phyloP scores from a whole-genome alignment of 2,888 invertebrate species.

The Pandemis corylana region DNA sequence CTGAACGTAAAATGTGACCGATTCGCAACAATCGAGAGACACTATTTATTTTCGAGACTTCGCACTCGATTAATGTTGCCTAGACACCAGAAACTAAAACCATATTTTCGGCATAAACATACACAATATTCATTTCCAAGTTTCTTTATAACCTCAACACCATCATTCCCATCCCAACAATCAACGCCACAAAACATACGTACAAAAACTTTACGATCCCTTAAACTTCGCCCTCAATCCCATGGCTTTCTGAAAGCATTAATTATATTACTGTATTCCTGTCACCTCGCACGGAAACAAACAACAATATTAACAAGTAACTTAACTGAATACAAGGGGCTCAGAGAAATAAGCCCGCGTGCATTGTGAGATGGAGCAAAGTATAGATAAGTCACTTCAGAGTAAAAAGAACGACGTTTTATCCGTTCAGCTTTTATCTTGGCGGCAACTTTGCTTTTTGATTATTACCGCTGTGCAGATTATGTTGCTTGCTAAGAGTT shows the following conservation, averaged over 20 bases:
- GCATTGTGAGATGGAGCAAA: conserved; percentile 3
- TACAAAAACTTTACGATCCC: conserved; percentile 1
- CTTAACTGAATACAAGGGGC: conserved; percentile 26
- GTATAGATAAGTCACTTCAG: background rate
- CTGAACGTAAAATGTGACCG: no score
- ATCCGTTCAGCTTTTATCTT: conserved; percentile 3
- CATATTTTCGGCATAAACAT: no score
- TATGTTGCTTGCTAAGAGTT: background rate
- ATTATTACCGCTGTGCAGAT: background rate
- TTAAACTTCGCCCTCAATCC: conserved; percentile 10
- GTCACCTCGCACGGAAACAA: conserved; percentile 19
- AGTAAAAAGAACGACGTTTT: background rate
- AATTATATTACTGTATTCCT: conserved; percentile 30
- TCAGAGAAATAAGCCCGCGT: conserved; percentile 20
- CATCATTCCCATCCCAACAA: background rate
- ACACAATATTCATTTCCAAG: background rate
- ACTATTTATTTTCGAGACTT: no score
- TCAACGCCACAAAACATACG: background rate
- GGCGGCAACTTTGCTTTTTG: background rate
- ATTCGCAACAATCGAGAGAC: no score
- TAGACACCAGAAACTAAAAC: no score
- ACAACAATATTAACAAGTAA: conserved; percentile 17
- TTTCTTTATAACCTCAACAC: background rate
- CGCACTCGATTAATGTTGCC: no score
- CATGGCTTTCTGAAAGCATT: conserved; percentile 23